phyloP scores from a whole-genome alignment of 2,888 invertebrate genomes.

The Hypomecis punctinalis region DNA sequence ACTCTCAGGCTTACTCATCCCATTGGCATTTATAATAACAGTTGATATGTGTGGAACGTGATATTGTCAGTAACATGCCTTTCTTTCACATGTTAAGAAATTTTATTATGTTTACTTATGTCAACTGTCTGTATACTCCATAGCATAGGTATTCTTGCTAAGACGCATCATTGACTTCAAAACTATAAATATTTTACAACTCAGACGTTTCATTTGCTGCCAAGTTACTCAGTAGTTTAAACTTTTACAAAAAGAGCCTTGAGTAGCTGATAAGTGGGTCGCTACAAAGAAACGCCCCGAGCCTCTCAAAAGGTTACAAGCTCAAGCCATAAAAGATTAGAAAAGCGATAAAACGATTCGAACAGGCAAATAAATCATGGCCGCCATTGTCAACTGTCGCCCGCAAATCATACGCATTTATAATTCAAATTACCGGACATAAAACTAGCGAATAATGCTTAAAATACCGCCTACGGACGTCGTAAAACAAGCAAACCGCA shows the following conservation, averaged over 20 bases:
- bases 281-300: constrained; percentile 27
- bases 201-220: not conserved
- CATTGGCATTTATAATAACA: no score
- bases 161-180: no score
- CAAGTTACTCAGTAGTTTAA: not conserved
- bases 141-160: no score
- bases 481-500: constrained; percentile 67
- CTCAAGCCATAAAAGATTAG: constrained; percentile 30
- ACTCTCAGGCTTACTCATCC: no score
- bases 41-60: no score
- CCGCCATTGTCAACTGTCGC: constrained; percentile 43
- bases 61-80: no score
- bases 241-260: not conserved
- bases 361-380: constrained; percentile 40
- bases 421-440: constrained; percentile 45
- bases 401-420: constrained; percentile 46
- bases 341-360: constrained; percentile 39
- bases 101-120: no score
- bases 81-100: no score
- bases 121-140: no score
- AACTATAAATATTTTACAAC: no score
- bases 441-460: constrained; percentile 43
- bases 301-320: constrained; percentile 24
- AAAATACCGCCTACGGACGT: constrained; percentile 38
- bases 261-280: constrained; percentile 19